Base-by-base conservation (phyloP, 2,888 invertebrate species). In the Lissonota sp. region DNA sequence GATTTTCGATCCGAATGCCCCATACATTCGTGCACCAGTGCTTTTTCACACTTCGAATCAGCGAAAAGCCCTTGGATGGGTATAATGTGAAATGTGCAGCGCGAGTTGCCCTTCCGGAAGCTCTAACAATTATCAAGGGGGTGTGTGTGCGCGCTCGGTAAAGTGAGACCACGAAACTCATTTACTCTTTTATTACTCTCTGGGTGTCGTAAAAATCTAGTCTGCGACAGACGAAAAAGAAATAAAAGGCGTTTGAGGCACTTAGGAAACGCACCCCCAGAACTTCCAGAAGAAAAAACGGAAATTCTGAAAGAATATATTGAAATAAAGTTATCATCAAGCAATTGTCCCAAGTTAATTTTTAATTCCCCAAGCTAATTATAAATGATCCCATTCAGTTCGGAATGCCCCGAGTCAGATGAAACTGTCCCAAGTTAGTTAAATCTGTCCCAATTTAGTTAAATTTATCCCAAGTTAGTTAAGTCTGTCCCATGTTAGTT, bases 101-200 rank as follows among this genome's bases (percentile, higher is more conserved):
- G 26, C 3, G 26, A 26, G 1, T 26, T 26, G 26, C 26, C 26
- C 26, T 26, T 26, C 26, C 26, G 67, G 46, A 46, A 10, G 53
- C n/a, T n/a, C 12, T 40, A 12, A 39, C 46, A 12, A 12, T 26
- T 26, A 62, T 26, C 42, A 51, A 49, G 73, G 46, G 12, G 16
- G 37, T 37, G 37, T 26, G 37, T 37, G 37, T 26, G 44, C 49
- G 26, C 26, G 26, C 26, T 2, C 3, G 1, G 49, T 26, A 62
- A 26, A 26, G 26, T 42, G 26, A 51, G 71, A 77, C 53, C 72
- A 40, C 67, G 72, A 79, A 67, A 79, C 73, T 79, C 67, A 73
- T 79, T 73, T 73, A 49, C 46, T 46, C 55, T 73, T 79, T 79
- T 73, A 69, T 79, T 69, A 53, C 72, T 3, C 12, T 53, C 60